phyloP scores from a whole-genome alignment of 2,797 vertebrate genomes.

The Toxotes lorentzi region DNA sequence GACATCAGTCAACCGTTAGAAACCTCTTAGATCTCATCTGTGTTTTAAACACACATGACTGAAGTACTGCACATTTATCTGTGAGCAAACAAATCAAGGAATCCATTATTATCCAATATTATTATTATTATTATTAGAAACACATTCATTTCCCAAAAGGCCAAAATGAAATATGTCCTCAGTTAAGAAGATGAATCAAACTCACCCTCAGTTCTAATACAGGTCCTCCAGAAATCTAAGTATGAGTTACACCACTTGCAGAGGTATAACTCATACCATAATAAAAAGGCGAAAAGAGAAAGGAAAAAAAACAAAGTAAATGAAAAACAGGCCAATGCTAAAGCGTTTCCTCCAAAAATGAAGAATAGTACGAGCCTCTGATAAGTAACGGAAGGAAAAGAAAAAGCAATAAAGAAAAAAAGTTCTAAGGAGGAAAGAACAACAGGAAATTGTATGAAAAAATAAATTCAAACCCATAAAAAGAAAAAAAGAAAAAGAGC shows the following conservation, averaged over 20 bases:
- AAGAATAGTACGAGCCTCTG: not conserved
- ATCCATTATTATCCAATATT: too few relatives aligned
- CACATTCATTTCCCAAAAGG: not conserved
- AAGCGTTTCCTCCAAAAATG: not conserved
- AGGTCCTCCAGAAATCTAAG: not conserved
- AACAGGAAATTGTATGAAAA: not conserved
- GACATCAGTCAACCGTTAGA: not conserved
- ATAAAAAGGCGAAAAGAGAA: not conserved
- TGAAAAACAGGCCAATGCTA: not conserved
- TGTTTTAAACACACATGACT: slow-evolving; percentile 3
- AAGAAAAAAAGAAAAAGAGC: not conserved
- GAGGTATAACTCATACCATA: too few relatives aligned
- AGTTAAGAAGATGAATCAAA: not conserved
- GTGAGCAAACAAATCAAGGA: not conserved
- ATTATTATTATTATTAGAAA: too few relatives aligned
- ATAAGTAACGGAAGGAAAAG: not conserved
- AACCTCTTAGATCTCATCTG: not conserved
- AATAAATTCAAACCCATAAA: not conserved
- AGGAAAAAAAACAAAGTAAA: not conserved
- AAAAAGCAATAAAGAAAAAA: not conserved
- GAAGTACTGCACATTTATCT: not conserved
- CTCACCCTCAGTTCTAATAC: not conserved
- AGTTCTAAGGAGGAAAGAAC: not conserved
- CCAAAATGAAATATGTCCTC: not conserved
- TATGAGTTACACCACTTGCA: too few relatives aligned